Evolutionary conservation across 23 tunicate species (phyloP), one percentile per base, ranked within the genome.

Genomic region (Trididemnum clinides): DNA sequence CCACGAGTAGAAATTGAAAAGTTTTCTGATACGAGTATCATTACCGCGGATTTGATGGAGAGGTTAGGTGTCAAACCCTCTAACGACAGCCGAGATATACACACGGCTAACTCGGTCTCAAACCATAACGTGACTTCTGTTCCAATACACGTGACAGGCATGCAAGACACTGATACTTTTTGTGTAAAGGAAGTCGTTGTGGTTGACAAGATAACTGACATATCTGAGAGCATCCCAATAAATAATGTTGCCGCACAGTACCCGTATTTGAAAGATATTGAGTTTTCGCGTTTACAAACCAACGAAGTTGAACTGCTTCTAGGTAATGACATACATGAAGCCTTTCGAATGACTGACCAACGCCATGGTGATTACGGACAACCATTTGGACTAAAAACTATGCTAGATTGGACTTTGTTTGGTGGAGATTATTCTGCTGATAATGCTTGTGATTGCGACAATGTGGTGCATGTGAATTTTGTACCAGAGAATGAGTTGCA

Each of bases 401-500:
- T 32, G 37, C 37, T 66, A 29, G 75, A 37, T 28, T 66, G 75
- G 75, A 66, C 75, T 5, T 31, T 66, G 37, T 66, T 30, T 30
- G 75, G 75, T 4, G 75, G 37, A 3, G 37, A 66, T 20, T 4
- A 20, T 23, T 30, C 75, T 10, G 6, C 18, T 15, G 19, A 39
- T 0, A 32, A 28, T 66, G 75, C 10, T 5, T 29, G 37, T 66
- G 75, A 66, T 4, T 66, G 36, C 66, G 5, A 28, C 25, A 12
- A 59, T 29, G 37, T 37, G 6, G 22, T 66, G 19, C 37, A 66
- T 66, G 75, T 66, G 37, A 66, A 29, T 66, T 66, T 66, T 66
- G 36, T 66, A 26, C 4, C 26, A 6, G 27, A 62, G 22, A 15
- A 6, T 4, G 69, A 15, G 69, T 21, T 26, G 6, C 4, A 22